phyloP scores from a whole-genome alignment of 2,797 vertebrate genomes.

The Chromobotia macracanthus region DNA sequence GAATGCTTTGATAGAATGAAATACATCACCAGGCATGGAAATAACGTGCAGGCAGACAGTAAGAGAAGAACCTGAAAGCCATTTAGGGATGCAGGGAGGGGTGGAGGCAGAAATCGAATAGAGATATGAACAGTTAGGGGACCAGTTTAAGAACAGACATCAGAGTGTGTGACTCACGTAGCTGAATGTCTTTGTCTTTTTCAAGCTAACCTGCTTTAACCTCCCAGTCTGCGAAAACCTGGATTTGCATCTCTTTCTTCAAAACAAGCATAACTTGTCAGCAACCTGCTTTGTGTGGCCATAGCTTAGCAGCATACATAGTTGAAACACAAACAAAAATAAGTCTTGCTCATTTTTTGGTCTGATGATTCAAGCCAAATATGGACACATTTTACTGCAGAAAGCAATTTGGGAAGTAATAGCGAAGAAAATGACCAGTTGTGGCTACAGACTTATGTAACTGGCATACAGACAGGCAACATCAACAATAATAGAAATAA shows the following conservation, averaged over 20 bases:
- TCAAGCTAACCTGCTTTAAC: neutral
- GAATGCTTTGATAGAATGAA: slow-evolving; percentile 51
- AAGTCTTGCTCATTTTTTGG: neutral
- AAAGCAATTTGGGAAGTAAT: neutral
- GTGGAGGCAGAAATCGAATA: slow-evolving; percentile 34
- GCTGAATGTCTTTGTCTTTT: slow-evolving; percentile 10
- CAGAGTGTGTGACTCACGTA: slow-evolving; percentile 32
- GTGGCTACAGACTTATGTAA: neutral
- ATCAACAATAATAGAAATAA: neutral
- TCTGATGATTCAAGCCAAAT: neutral
- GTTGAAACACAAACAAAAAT: neutral
- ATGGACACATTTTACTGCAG: neutral
- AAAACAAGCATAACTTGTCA: neutral
- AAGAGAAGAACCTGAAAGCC: neutral
- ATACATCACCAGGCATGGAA: slow-evolving; percentile 44
- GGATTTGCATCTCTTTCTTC: neutral
- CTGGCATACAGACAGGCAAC: neutral
- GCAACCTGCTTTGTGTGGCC: neutral
- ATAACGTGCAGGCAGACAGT: slow-evolving; percentile 15
- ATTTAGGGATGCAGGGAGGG: slow-evolving; percentile 22
- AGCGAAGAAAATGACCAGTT: neutral
- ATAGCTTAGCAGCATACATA: neutral
- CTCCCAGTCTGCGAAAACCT: neutral
- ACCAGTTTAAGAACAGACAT: slow-evolving; percentile 28
- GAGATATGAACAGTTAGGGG: slow-evolving; percentile 17